Conservation (phyloP, 1,140 invertebrate genomes). For the Amyelois transitella region DNA sequence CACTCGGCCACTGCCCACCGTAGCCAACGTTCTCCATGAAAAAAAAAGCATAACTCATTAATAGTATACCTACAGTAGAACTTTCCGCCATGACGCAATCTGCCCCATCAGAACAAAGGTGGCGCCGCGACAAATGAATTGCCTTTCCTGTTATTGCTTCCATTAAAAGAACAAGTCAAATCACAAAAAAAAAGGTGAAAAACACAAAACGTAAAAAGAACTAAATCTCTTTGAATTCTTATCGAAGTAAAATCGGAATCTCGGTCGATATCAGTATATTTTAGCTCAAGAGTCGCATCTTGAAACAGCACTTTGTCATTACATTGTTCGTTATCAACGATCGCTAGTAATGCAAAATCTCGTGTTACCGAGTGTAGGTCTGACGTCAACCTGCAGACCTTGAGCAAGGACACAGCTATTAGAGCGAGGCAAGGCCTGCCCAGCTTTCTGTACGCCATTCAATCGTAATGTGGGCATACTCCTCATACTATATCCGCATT, state of each 20-base stretch:
- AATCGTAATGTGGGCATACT: conserved; percentile 21
- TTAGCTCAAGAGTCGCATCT: not conserved
- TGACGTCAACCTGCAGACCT: conserved; percentile 62
- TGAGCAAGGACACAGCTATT: conserved; percentile 59
- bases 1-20: conserved; percentile 44
- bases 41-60: conserved; percentile 17
- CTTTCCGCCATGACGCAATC: not conserved
- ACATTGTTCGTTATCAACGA: conserved; percentile 12
- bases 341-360: conserved; percentile 34
- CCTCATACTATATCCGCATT: not conserved
- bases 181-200: no score
- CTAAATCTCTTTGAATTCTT: no score
- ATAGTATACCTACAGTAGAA: not conserved
- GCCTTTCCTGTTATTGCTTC: not conserved
- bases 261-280: no score
- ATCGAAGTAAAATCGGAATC: no score
- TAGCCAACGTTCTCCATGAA: conserved; percentile 21
- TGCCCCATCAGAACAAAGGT: not conserved
- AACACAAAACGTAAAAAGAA: not conserved
- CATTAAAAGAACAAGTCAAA: not conserved
- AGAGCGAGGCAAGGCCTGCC: conserved; percentile 57
- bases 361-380: conserved; percentile 47
- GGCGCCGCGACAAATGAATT: no score
- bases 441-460: conserved; percentile 49
- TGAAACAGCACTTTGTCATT: not conserved